Evolutionary conservation across 1,140 invertebrate species (phyloP).

Genomic region (Sycophaga agraensis): DNA sequence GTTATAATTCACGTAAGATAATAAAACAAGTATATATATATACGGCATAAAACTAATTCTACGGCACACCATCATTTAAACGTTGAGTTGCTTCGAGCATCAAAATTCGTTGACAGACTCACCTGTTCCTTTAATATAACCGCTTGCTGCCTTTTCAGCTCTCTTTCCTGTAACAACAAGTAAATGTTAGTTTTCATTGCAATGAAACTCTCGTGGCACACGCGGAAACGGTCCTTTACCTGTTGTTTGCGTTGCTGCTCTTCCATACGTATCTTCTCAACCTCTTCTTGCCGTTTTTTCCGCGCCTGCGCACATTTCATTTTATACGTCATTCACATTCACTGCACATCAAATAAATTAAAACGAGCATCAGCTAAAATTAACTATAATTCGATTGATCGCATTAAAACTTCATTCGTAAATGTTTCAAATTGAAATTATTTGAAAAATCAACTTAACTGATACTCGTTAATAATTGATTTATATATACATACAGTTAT

Average conservation of each 20-base stretch:
- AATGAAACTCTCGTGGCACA: not conserved
- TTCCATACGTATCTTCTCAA: conserved; percentile 80
- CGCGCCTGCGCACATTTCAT: conserved; percentile 68
- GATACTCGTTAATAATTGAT: conserved; percentile 20
- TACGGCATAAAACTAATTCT: no score
- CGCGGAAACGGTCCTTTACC: conserved; percentile 56
- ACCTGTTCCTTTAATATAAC: conserved; percentile 88
- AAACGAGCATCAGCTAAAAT: conserved; percentile 23
- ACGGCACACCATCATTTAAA: conserved; percentile 35
- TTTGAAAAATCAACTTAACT: conserved; percentile 8
- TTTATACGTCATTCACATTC: conserved; percentile 49
- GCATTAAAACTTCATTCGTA: not conserved
- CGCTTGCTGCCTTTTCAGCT: conserved; percentile 83
- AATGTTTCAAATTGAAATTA: not conserved
- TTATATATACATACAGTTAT: not conserved
- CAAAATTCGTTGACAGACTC: conserved; percentile 40
- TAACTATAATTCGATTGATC: not conserved
- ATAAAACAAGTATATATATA: no score
- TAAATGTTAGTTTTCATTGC: not conserved
- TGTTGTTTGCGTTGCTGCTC: conserved; percentile 82
- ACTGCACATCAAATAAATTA: not conserved
- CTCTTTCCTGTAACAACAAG: conserved; percentile 74
- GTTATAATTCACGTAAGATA: not conserved
- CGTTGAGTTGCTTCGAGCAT: conserved; percentile 7
- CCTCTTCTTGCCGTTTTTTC: conserved; percentile 80